Percentiles rank a stretch among this genome's conserved stretches.
phyloP scores from a whole-genome alignment of 2,888 invertebrate genomes.

The Idaea aversata region DNA sequence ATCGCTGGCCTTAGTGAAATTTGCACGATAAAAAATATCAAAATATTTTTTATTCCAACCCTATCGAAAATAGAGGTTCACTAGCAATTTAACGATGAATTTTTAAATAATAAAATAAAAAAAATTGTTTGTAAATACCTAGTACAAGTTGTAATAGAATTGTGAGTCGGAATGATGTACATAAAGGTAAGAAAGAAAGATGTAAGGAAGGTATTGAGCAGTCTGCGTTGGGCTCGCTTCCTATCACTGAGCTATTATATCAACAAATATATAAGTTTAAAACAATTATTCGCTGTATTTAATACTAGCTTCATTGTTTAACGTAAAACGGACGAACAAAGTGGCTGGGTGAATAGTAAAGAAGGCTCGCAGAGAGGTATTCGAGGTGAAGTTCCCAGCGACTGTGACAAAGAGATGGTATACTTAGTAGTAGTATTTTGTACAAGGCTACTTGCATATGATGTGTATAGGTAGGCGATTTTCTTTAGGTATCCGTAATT shows the following conservation, averaged over 20 bases:
- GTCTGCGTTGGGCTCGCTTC: conserved; percentile 44
- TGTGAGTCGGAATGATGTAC: conserved; percentile 68
- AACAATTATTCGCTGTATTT: conserved; percentile 69
- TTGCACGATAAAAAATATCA: conserved; percentile 67
- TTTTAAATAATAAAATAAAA: conserved; percentile 58
- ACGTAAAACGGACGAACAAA: conserved; percentile 65
- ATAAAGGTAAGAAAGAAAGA: conserved; percentile 63
- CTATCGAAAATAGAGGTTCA: conserved; percentile 67
- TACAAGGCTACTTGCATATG: conserved; percentile 66
- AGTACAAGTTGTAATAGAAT: conserved; percentile 77
- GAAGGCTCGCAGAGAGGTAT: conserved; percentile 31
- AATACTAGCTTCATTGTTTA: conserved; percentile 67
- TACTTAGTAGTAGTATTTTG: conserved; percentile 69
- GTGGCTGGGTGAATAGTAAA: conserved; percentile 51
- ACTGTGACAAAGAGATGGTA: conserved; percentile 30
- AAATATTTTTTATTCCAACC: conserved; percentile 75
- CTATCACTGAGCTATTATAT: conserved; percentile 42
- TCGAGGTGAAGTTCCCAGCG: conserved; percentile 48
- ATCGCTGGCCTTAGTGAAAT: conserved; percentile 71
- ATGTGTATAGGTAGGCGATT: conserved; percentile 75
- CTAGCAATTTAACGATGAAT: conserved; percentile 73
- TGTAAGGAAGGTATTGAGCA: conserved; percentile 43
- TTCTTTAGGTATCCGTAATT: conserved; percentile 67
- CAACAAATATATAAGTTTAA: conserved; percentile 56
- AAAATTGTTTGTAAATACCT: conserved; percentile 74